Evolutionary conservation across 2,888 invertebrate species (phyloP).

Genomic region (Zygogramma bicolorata): DNA sequence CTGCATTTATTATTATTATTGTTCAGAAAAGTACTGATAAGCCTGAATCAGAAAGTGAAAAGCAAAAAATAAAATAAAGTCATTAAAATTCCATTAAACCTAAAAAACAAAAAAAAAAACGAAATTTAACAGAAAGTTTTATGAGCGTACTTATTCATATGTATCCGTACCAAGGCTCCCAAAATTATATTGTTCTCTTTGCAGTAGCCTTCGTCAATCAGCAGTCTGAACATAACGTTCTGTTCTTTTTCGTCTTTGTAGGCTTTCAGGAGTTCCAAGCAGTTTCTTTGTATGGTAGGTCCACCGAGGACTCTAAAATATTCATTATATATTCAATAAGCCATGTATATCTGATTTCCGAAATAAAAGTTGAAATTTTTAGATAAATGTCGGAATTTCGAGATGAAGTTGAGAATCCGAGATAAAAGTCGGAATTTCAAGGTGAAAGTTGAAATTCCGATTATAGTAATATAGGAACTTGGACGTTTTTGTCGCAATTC

Average conservation of each 20-base stretch:
- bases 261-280: slow-evolving; percentile 73
- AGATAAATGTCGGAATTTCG: no score
- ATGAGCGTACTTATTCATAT: slow-evolving; percentile 70
- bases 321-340: not conserved
- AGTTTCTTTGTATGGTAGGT: slow-evolving; percentile 70
- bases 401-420: no score
- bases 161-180: slow-evolving; percentile 74
- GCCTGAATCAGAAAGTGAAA: no score
- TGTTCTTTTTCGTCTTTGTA: slow-evolving; percentile 67
- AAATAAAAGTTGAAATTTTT: no score
- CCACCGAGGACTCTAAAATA: slow-evolving; percentile 28
- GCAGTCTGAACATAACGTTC: slow-evolving; percentile 68
- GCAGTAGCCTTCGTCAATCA: slow-evolving; percentile 71
- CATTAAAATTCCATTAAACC: no score
- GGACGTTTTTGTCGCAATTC: no score
- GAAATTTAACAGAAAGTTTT: not conserved
- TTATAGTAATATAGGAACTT: no score
- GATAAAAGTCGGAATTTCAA: no score
- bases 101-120: not conserved
- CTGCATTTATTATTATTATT: no score
- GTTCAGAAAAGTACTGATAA: no score
- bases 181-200: slow-evolving; percentile 70
- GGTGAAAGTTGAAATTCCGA: no score
- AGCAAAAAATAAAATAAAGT: no score
- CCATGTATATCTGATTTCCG: not conserved